Conservation (phyloP, 1,140 invertebrate species). For the Papilio dardanus region DNA sequence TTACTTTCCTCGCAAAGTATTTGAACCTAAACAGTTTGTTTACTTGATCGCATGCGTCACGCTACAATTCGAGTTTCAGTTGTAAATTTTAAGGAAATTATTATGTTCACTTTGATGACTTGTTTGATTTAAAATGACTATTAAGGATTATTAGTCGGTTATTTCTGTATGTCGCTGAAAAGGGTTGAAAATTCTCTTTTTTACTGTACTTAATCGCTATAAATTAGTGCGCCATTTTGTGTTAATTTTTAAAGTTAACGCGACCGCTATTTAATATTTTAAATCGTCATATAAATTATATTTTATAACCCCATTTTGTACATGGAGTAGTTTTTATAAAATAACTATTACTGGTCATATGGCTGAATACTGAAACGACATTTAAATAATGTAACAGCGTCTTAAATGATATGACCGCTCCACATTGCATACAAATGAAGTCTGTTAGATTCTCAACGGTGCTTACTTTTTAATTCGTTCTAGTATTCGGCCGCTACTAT, state of each 20-base stretch:
- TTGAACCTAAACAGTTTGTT: slow-evolving; percentile 43
- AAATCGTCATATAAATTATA: too few relatives aligned
- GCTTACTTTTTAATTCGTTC: too few relatives aligned
- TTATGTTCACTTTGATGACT: slow-evolving; percentile 35
- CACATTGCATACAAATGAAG: too few relatives aligned
- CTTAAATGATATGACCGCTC: too few relatives aligned
- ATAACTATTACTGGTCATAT: too few relatives aligned
- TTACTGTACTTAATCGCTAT: not conserved
- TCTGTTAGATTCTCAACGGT: too few relatives aligned
- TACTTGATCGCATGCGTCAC: slow-evolving; percentile 51
- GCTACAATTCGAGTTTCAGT: slow-evolving; percentile 43
- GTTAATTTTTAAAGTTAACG: not conserved
- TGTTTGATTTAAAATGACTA: slow-evolving; percentile 37
- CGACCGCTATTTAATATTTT: not conserved
- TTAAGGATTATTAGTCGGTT: slow-evolving; percentile 28
- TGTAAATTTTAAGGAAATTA: slow-evolving; percentile 42
- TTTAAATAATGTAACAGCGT: too few relatives aligned
- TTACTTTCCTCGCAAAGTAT: slow-evolving; percentile 26
- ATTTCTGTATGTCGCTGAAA: slow-evolving; percentile 19
- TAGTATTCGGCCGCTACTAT: too few relatives aligned
- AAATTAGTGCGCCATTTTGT: not conserved
- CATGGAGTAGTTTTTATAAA: too few relatives aligned
- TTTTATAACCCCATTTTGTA: too few relatives aligned
- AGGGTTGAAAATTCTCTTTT: slow-evolving; percentile 1
- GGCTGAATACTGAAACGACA: too few relatives aligned